Conservation (phyloP, 2,797 vertebrate species). For the Sebastolobus alascanus region DNA sequence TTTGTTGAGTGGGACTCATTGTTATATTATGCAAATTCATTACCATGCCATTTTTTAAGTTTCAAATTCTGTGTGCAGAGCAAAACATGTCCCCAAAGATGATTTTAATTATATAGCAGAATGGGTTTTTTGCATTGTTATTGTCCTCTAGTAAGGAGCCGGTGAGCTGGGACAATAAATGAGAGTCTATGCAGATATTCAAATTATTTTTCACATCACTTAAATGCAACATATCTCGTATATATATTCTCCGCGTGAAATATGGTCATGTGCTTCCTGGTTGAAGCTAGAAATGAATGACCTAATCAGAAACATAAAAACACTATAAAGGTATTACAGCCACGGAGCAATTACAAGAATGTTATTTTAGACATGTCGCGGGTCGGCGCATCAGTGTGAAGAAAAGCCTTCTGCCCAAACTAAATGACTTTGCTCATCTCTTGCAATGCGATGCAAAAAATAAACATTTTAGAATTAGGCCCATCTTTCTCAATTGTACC, state of each 20-base stretch:
- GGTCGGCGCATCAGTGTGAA: slow-evolving; percentile 55
- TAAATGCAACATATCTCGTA: slow-evolving; percentile 61
- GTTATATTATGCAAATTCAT: slow-evolving; percentile 89
- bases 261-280: slow-evolving; percentile 45
- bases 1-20: slow-evolving; percentile 88
- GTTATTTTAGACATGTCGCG: slow-evolving; percentile 54
- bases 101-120: slow-evolving; percentile 82
- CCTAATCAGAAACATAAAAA: slow-evolving; percentile 70
- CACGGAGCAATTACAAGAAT: slow-evolving; percentile 62
- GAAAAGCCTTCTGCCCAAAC: slow-evolving; percentile 50
- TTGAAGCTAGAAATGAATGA: slow-evolving; percentile 60
- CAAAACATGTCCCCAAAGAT: slow-evolving; percentile 84
- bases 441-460: slow-evolving; percentile 74
- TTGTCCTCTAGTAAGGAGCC: slow-evolving; percentile 74
- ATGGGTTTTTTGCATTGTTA: slow-evolving; percentile 81
- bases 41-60: slow-evolving; percentile 85
- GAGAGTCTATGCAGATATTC: slow-evolving; percentile 63
- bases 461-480: slow-evolving; percentile 77
- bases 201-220: slow-evolving; percentile 69
- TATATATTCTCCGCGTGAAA: slow-evolving; percentile 48
- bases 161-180: slow-evolving; percentile 72
- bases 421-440: slow-evolving; percentile 74
- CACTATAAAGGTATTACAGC: slow-evolving; percentile 57
- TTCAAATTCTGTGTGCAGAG: slow-evolving; percentile 82
- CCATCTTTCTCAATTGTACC: slow-evolving; percentile 84